Conservation (phyloP, 1,140 invertebrate species). For the Dreissena polymorpha region DNA sequence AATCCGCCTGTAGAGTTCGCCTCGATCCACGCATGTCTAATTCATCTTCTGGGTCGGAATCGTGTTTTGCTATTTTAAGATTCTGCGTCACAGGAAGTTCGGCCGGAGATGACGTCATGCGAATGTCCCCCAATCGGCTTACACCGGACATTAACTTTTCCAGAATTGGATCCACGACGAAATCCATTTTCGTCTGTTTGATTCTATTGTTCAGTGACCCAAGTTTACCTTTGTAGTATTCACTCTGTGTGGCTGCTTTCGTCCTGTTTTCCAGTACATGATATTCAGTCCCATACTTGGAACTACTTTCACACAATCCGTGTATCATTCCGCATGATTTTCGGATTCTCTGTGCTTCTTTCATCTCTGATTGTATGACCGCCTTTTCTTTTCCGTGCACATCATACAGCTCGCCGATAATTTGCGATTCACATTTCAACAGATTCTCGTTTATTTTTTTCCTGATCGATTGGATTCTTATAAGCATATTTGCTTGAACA, state of each 20-base stretch:
- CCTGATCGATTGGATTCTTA: constrained; percentile 31
- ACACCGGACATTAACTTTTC: constrained; percentile 40
- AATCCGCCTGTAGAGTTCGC: not conserved
- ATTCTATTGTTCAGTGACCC: constrained; percentile 31
- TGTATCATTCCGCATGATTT: constrained; percentile 45
- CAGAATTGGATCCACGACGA: constrained; percentile 25
- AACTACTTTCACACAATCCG: constrained; percentile 1
- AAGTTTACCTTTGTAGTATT: constrained; percentile 43
- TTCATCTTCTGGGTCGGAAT: constrained; percentile 45
- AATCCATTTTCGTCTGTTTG: constrained; percentile 34
- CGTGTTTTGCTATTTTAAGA: not conserved
- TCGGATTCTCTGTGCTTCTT: constrained; percentile 50
- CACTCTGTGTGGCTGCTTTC: constrained; percentile 7
- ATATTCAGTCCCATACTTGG: constrained; percentile 45
- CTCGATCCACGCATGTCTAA: not conserved
- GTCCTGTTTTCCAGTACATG: constrained; percentile 23
- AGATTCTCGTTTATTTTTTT: constrained; percentile 46
- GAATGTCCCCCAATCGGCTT: constrained; percentile 36
- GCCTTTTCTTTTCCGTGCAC: constrained; percentile 35
- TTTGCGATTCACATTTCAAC: constrained; percentile 41
- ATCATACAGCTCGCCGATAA: constrained; percentile 24
- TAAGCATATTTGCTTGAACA: constrained; percentile 12
- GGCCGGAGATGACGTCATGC: constrained; percentile 19
- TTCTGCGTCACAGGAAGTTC: not conserved
- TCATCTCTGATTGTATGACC: constrained; percentile 23